Percentiles rank a stretch among this genome's conserved stretches.
Evolutionary conservation across 2,113 vertebrate species (phyloP).

Genomic region (Gobiocypris rarus): DNA sequence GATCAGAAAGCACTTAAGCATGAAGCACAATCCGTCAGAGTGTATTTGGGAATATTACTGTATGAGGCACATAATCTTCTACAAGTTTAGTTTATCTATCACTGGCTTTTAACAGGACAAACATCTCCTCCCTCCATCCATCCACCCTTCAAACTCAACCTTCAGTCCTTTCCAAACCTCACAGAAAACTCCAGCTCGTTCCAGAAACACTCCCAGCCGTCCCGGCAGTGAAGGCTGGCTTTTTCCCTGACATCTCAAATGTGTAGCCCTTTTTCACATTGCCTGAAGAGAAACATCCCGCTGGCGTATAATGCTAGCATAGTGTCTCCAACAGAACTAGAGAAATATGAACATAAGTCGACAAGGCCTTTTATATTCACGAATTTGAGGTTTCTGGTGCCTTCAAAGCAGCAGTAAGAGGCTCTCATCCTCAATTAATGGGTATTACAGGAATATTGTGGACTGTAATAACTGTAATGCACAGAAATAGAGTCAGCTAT

Average conservation of each 20-base stretch:
- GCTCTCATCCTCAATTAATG: background rate
- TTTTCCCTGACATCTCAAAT: background rate
- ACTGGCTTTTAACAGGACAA: background rate
- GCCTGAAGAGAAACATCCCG: background rate
- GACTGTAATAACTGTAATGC: too few species aligned
- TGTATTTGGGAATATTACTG: background rate
- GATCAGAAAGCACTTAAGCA: slow-evolving; percentile 8
- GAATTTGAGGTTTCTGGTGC: background rate
- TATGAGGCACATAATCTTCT: background rate
- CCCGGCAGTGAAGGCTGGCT: background rate
- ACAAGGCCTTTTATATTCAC: background rate
- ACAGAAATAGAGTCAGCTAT: background rate
- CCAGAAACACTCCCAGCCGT: background rate
- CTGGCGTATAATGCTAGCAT: background rate
- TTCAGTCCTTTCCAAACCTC: background rate
- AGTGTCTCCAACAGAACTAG: background rate
- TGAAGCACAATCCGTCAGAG: background rate
- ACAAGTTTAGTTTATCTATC: background rate
- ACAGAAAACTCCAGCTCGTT: background rate
- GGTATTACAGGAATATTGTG: too few species aligned
- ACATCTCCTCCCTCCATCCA: background rate
- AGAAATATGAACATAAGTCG: background rate
- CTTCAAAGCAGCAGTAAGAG: background rate
- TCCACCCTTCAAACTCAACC: background rate
- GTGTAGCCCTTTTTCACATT: background rate